A percentile compares a stretch with the other conserved stretches of the same genome.
Evolutionary conservation across 1,140 invertebrate genomes (phyloP).

Genomic region (Drosophila kohkoa): DNA sequence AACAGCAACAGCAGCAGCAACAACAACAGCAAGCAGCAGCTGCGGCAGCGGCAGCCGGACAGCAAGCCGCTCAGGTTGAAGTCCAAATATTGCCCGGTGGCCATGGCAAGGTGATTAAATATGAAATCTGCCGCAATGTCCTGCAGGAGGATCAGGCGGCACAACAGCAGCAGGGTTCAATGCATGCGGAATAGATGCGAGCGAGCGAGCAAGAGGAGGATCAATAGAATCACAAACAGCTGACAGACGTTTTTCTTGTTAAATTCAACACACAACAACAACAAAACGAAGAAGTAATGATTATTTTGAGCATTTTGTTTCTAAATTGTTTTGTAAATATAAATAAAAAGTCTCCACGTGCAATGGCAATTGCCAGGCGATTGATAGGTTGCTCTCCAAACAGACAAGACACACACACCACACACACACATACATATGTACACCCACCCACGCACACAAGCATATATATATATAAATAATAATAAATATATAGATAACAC

Average conservation of each 20-base stretch:
- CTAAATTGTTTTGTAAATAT: slow-evolving; percentile 34
- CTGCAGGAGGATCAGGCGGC: slow-evolving; percentile 64
- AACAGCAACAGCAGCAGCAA: slow-evolving; percentile 59
- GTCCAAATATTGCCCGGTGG: slow-evolving; percentile 68
- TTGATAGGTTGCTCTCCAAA: slow-evolving; percentile 28
- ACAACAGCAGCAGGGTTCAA: slow-evolving; percentile 49
- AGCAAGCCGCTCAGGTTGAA: slow-evolving; percentile 61
- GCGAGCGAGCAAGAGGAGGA: neutral
- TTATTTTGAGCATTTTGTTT: slow-evolving; percentile 45
- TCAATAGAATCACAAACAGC: neutral
- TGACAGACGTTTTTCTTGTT: slow-evolving; percentile 2
- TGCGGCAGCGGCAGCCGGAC: slow-evolving; percentile 45
- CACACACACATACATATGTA: slow-evolving; percentile 37
- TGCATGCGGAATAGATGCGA: slow-evolving; percentile 54
- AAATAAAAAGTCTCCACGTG: slow-evolving; percentile 39
- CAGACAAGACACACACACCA: slow-evolving; percentile 10
- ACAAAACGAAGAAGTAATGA: neutral
- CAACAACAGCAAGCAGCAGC: slow-evolving; percentile 46
- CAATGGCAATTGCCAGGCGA: slow-evolving; percentile 44
- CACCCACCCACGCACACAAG: slow-evolving; percentile 40
- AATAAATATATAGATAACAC: slow-evolving; percentile 22
- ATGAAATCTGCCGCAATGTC: slow-evolving; percentile 70
- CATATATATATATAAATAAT: slow-evolving; percentile 18
- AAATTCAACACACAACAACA: neutral
- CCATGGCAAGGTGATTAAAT: slow-evolving; percentile 72